A percentile compares a stretch with the other conserved stretches of the same genome.
Conservation (phyloP, 2,113 vertebrate species). For the Amblyornis subalaris region DNA sequence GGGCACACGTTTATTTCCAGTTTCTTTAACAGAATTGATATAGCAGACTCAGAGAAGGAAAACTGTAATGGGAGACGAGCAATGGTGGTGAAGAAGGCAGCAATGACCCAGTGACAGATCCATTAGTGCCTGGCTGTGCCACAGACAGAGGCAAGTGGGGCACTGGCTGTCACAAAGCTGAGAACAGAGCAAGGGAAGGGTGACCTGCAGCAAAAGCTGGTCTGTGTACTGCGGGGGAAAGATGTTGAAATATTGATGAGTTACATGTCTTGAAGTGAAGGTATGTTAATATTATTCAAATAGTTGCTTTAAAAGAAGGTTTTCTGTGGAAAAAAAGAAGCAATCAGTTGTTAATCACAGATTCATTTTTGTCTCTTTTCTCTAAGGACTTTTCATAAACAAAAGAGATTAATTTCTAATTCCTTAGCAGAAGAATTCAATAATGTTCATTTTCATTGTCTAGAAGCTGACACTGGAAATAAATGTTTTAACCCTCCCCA, state of each 20-base stretch:
- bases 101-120: not conserved
- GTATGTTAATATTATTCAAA: not conserved
- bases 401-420: not conserved
- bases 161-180: accelerated
- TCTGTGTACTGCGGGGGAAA: not conserved
- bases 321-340: not conserved
- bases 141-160: accelerated
- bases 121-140: not conserved
- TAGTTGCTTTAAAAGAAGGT: not conserved
- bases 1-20: not conserved
- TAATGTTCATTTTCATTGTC: not conserved
- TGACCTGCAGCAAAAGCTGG: not conserved
- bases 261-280: not conserved
- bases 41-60: not conserved
- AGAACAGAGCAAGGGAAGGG: not conserved
- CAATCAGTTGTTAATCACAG: not conserved
- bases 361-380: not conserved
- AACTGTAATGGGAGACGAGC: not conserved
- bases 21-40: not conserved
- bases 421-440: not conserved
- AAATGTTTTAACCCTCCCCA: not conserved
- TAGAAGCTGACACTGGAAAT: not conserved
- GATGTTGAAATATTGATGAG: not conserved
- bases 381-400: not conserved
- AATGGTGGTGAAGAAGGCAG: not conserved